A percentile compares a stretch with the other conserved stretches of the same genome.
These are phyloP conservation scores for Biston stratarius DNA, from an alignment of 2,888 invertebrate genomes.

Conservation along the genomic window DNA sequence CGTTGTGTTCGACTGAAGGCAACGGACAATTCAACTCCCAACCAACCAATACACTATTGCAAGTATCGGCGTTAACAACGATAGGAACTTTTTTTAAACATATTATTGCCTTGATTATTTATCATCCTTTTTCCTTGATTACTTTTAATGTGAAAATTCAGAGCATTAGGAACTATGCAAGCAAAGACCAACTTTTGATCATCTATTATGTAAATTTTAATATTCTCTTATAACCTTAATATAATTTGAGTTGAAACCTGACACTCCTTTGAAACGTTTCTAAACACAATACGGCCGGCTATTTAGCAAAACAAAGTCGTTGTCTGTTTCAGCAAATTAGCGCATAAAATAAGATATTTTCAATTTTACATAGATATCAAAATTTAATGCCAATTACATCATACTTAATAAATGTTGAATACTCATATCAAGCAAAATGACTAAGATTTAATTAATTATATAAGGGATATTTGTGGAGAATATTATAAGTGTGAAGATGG, in stretches of 20 bases:
- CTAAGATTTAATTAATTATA: slow-evolving; percentile 16
- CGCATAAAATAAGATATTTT: slow-evolving; percentile 35
- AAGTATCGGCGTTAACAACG: too few relatives aligned
- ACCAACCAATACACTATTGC: background rate
- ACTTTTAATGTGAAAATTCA: too few relatives aligned
- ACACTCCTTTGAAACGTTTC: slow-evolving; percentile 22
- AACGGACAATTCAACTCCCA: too few relatives aligned
- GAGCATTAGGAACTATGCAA: background rate
- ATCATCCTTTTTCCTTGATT: too few relatives aligned
- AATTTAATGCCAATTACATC: slow-evolving; percentile 40
- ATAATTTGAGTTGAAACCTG: too few relatives aligned
- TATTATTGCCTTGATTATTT: too few relatives aligned
- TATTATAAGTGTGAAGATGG: slow-evolving; percentile 13
- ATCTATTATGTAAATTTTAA: background rate
- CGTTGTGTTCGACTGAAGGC: slow-evolving; percentile 10
- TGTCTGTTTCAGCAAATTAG: slow-evolving; percentile 48
- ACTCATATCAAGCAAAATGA: slow-evolving; percentile 27
- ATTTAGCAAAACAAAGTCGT: slow-evolving; percentile 46
- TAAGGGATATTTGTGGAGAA: background rate
- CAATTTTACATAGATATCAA: slow-evolving; percentile 31
- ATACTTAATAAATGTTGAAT: slow-evolving; percentile 35
- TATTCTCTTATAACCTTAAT: background rate
- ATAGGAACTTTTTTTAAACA: too few relatives aligned
- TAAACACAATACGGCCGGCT: slow-evolving; percentile 32
- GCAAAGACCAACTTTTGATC: background rate